Evolutionary conservation across 1,140 invertebrate genomes (phyloP), one percentile per base, ranked within the genome.

Genomic region (Eulimnadia texana): DNA sequence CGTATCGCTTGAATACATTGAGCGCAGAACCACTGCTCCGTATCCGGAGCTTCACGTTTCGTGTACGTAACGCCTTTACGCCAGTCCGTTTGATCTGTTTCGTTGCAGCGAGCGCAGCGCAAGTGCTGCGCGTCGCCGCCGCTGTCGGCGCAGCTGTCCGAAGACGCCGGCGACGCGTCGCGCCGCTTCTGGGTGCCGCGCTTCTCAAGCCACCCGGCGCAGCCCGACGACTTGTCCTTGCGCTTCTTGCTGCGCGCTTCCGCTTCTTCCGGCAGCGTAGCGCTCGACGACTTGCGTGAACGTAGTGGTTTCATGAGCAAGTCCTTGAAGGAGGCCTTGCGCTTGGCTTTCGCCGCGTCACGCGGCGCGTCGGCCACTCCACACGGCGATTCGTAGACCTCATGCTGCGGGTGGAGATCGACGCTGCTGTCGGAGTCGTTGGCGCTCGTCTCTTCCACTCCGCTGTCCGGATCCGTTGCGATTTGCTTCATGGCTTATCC

Each of bases 131-230:
- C 16, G 28, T 27, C 27, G 28, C 24, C 24, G 23, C 24, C 9
- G 10, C 42, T 33, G 28, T 58, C 13, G 55, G 3, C 19, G 23
- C 27, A 11, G 9, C 55, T 58, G 24, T 6, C 16, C 11, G 11
- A 16, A 16, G 16, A 25, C n/a, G n/a, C 9, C 24, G 52, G 52
- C n/a, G 52, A 54, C 52, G 52, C 60, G 0, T 50, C 23, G 6
- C 29, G 24, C n/a, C 53, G 33, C 22, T 61, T 61, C n/a, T 28
- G 55, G 25, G n/a, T n/a, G n/a, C 27, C 22, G 24, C 53, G 51
- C 53, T 61, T 61, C n/a, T 61, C 60, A 16, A 61, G 27, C 60
- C 60, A 61, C 23, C 60, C 53, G 10, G 50, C 60, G 28, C 60
- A 61, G 11, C 60, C 60, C 1, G 29, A 28, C 3, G 24, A 24